Base-by-base conservation (phyloP, 2,888 invertebrate species). In the Polylopha cassiicola region DNA sequence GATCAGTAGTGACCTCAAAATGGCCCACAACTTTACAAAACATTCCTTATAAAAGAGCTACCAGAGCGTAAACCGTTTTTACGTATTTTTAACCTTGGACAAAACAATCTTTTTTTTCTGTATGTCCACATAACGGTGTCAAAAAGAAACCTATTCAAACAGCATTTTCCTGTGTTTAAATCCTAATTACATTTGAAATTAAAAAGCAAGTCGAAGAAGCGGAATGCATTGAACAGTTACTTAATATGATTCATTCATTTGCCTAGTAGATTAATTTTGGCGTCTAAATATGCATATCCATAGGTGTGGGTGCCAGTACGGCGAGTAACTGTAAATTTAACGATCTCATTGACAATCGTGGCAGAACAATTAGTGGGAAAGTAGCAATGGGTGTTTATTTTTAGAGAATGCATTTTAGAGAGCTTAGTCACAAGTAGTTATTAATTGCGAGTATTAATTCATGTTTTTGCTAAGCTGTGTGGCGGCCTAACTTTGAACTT, bases 331-430 rank as follows among this genome's bases (percentile, higher is more conserved):
- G 34, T 9, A 18, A 16, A 32, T 39, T 45, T 45, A 14, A 46
- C 43, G 50, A 46, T 52, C 55, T 47, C 46, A 38, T 49, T 54
- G 43, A 27, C 47, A 46, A 52, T 31, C 26, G 39, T 37, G 16
- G 42, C 48, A 48, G 50, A 54, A 58, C 54, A 53, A 54, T 51
- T 51, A 50, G 39, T 36, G 31, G 28, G 44, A 47, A 45, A 43
- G 44, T 41, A 28, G 28, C 28, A 18, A 22, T 18, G 18, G 11
- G 11, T 10, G 21, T 21, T 16, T 14, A 17, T 11, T 24, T 29
- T 32, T 9, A 31, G 21, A n/a, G n/a, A 8, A 27, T 23, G 26
- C 26, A 23, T 34, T 23, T 22, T 14, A 14, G 10, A n/a, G 3
- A n/a, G 18, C 9, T 41, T 29, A 41, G 39, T 41, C 39, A 41